Evolutionary conservation across 2,888 invertebrate genomes (phyloP).

Genomic region (Diloba caeruleocephala): DNA sequence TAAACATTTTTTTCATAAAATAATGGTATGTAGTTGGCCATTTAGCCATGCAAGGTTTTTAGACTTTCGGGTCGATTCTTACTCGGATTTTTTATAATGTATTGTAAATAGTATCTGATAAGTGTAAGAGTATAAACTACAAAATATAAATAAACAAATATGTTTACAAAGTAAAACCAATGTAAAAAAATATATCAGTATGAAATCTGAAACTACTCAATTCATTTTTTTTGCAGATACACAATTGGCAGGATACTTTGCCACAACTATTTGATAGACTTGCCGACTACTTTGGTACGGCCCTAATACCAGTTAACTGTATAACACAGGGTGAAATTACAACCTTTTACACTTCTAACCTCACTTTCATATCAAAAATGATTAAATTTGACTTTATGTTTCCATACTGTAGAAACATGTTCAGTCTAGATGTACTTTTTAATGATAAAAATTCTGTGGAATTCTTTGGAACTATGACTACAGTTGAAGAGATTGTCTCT

Average conservation of each 20-base stretch:
- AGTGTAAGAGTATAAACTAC: too few relatives aligned
- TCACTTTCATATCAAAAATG: slow-evolving; percentile 71
- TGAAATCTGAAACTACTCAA: not conserved
- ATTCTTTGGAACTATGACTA: slow-evolving; percentile 66
- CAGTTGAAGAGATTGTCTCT: slow-evolving; percentile 73
- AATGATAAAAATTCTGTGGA: slow-evolving; percentile 76
- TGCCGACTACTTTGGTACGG: slow-evolving; percentile 64
- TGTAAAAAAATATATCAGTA: not conserved
- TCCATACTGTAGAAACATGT: slow-evolving; percentile 74
- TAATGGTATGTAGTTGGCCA: slow-evolving; percentile 74
- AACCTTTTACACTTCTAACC: slow-evolving; percentile 77
- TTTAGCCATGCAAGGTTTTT: too few relatives aligned
- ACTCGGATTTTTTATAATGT: too few relatives aligned
- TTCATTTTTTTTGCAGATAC: slow-evolving; percentile 67
- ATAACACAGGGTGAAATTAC: slow-evolving; percentile 62
- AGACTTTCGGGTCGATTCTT: too few relatives aligned
- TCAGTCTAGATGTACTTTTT: slow-evolving; percentile 75
- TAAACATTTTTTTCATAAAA: slow-evolving; percentile 78
- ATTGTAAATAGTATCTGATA: too few relatives aligned
- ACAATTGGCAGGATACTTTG: slow-evolving; percentile 71
- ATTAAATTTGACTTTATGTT: slow-evolving; percentile 80
- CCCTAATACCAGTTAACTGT: slow-evolving; percentile 72
- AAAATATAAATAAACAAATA: too few relatives aligned
- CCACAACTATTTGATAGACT: slow-evolving; percentile 70
- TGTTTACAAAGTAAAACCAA: too few relatives aligned